A percentile compares a stretch with the other conserved stretches of the same genome.
Evolutionary conservation across 2,797 vertebrate genomes (phyloP).

Genomic region (Schizothorax lantsangensis): DNA sequence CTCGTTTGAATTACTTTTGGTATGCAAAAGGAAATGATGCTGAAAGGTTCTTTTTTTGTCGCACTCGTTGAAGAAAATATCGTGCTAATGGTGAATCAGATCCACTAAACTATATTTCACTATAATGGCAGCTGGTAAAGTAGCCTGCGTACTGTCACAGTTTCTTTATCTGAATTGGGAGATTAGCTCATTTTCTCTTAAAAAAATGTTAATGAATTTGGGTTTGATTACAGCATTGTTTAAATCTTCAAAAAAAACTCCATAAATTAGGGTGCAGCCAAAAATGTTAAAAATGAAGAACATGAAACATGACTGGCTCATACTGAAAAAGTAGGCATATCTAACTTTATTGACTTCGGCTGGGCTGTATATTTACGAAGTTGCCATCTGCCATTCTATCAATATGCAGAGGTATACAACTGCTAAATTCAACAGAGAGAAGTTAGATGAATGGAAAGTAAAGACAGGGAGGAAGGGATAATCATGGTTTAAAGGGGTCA

Average conservation of each 20-base stretch:
- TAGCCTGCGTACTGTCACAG: constrained; percentile 73
- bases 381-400: neutral
- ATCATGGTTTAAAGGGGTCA: neutral
- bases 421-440: neutral
- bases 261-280: neutral
- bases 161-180: constrained; percentile 72
- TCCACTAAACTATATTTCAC: constrained; percentile 76
- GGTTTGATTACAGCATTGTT: constrained; percentile 29
- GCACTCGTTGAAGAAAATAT: constrained; percentile 76
- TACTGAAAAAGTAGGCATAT: neutral
- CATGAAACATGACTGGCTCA: neutral
- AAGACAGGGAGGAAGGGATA: neutral
- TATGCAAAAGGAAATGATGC: constrained; percentile 78
- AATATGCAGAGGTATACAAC: neutral
- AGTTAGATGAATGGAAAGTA: neutral
- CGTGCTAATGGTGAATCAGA: constrained; percentile 84
- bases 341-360: neutral
- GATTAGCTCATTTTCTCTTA: constrained; percentile 74
- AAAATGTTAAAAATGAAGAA: neutral
- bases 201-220: constrained; percentile 67
- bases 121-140: constrained; percentile 76
- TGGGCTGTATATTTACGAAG: neutral
- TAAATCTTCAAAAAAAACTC: neutral
- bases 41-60: constrained; percentile 78
- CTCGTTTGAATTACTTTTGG: constrained; percentile 83